These are phyloP conservation scores for Fukomys damarensis DNA, from an alignment of 2,113 vertebrate species.

Conservation along the genomic window DNA sequence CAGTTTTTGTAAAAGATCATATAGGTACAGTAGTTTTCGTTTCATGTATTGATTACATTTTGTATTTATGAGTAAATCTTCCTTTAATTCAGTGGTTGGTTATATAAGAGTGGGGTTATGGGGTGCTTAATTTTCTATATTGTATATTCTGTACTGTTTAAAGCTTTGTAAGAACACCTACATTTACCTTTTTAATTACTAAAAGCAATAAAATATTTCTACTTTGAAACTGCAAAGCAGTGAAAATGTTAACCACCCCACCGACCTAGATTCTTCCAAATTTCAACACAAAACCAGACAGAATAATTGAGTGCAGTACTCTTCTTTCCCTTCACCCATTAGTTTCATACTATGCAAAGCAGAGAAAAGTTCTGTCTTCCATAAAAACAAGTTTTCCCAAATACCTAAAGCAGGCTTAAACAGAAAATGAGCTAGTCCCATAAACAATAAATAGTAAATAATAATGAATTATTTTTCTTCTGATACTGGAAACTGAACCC, in stretches of 20 bases:
- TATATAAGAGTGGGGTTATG: neutral
- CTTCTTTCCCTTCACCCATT: neutral
- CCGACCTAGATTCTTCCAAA: neutral
- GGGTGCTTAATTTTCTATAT: constrained; percentile 23
- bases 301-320: neutral
- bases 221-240: neutral
- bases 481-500: too few relatives aligned
- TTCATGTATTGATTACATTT: neutral
- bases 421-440: neutral
- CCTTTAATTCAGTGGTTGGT: neutral
- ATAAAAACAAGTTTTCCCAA: neutral
- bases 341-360: neutral
- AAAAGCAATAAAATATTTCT: constrained; percentile 46
- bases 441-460: neutral
- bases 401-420: neutral
- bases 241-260: neutral
- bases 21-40: neutral
- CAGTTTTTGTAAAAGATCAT: neutral
- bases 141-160: neutral
- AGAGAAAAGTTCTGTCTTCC: neutral
- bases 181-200: constrained; percentile 48
- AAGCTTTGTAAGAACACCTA: neutral
- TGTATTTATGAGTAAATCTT: constrained; percentile 12
- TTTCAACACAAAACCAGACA: neutral
- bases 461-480: too few relatives aligned